phyloP scores from a whole-genome alignment of 1,140 invertebrate genomes.

The Vanessa atalanta region DNA sequence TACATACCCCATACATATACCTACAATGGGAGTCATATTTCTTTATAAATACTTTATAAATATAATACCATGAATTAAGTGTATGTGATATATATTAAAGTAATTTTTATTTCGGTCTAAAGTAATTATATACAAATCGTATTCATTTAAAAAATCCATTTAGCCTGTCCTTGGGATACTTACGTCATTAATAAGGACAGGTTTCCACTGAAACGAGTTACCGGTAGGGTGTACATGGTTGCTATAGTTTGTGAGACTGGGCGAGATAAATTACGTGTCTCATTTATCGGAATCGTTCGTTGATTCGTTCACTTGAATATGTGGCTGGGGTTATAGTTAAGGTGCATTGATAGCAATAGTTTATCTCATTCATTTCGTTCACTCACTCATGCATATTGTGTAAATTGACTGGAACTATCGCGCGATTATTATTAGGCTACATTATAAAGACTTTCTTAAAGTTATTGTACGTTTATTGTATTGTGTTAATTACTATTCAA shows the following conservation, averaged over 20 bases:
- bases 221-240: conserved; percentile 18
- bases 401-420: too few relatives aligned
- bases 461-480: too few relatives aligned
- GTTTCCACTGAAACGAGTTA: conserved; percentile 36
- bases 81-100: background rate
- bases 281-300: background rate
- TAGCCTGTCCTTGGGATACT: conserved; percentile 32
- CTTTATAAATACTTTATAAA: background rate
- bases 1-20: too few relatives aligned
- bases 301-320: background rate
- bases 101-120: conserved; percentile 11
- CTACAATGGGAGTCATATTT: too few relatives aligned
- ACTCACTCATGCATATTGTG: too few relatives aligned
- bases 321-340: too few relatives aligned
- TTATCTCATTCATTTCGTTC: too few relatives aligned
- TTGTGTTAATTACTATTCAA: too few relatives aligned
- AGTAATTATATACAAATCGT: conserved; percentile 20
- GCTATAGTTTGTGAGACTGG: background rate
- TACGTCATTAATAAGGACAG: conserved; percentile 35
- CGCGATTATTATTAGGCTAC: too few relatives aligned
- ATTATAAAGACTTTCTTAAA: too few relatives aligned
- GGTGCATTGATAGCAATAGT: too few relatives aligned
- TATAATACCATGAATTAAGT: background rate
- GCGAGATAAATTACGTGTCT: too few relatives aligned
- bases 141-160: conserved; percentile 33